Evolutionary conservation across 2,888 invertebrate species (phyloP).

Genomic region (Augochlorella aurata): DNA sequence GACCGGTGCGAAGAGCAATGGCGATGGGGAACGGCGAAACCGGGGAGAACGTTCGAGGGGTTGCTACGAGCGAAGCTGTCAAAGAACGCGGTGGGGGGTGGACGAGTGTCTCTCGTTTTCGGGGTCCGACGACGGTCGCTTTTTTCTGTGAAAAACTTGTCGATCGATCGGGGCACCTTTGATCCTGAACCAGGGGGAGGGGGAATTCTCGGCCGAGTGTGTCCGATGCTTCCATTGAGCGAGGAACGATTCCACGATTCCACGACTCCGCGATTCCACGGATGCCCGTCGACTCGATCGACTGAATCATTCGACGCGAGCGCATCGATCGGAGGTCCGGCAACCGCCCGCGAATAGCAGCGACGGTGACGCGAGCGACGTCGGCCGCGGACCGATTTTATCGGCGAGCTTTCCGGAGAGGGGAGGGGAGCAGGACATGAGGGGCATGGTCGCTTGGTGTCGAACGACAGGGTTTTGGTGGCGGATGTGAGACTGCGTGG

Average conservation of each 20-base stretch:
- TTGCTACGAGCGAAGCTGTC: background rate
- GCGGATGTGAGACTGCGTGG: too few relatives aligned
- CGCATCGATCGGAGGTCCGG: conserved; percentile 44
- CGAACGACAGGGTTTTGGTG: too few relatives aligned
- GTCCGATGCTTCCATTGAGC: conserved; percentile 51
- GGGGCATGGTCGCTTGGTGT: too few relatives aligned
- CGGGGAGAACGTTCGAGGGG: background rate
- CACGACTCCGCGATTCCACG: background rate
- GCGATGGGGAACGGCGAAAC: background rate
- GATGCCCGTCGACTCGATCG: conserved; percentile 17
- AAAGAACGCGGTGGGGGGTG: background rate
- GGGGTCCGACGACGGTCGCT: background rate
- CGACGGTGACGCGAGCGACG: conserved; percentile 47
- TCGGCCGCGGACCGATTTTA: conserved; percentile 21
- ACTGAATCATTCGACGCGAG: conserved; percentile 23
- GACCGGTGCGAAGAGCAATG: background rate
- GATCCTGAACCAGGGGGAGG: background rate
- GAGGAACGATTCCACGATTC: conserved; percentile 7
- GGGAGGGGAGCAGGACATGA: background rate
- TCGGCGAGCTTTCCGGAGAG: conserved; percentile 10
- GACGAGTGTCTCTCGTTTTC: background rate
- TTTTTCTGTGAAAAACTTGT: conserved; percentile 1
- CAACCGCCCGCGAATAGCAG: conserved; percentile 53
- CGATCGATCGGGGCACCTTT: background rate
- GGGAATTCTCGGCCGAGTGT: conserved; percentile 28